Evolutionary conservation across 2,888 invertebrate genomes (phyloP), one percentile per base, ranked within the genome.

Genomic region (Acheta domesticus): DNA sequence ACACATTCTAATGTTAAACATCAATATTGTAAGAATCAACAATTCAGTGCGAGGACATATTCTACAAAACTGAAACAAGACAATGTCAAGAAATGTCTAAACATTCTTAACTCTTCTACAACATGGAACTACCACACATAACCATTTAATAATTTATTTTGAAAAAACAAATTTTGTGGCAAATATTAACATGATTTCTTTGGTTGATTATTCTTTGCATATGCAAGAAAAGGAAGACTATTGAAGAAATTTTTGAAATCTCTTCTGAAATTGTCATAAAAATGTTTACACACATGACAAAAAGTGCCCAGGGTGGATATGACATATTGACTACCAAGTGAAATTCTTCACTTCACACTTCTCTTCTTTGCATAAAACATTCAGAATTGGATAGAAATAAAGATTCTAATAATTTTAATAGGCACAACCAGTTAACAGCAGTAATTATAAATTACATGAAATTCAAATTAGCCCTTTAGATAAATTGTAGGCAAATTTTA

Each of bases 151-250:
- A 36, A 36, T 36, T 36, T 36, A 36, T 36, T 36, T 36, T 36
- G 36, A 36, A 36, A 36, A 36, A 36, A 36, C 36, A 36, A 36
- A 36, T 36, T 36, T 36, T 36, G 36, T 36, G 36, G 36, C 36
- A 36, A 36, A 36, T 36, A 36, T 36, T 36, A 36, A 36, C 36
- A 36, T 36, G 36, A 36, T 36, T 36, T 36, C 36, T 36, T 36
- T 36, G 36, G 36, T 36, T 36, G 36, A 36, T 36, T 36, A 36
- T 36, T 36, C 36, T 36, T 19, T 62, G 62, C 62, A 62, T 62
- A 62, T n/a, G n/a, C 62, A 62, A 62, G 62, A 62, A 62, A 62
- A 62, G 62, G 62, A 62, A 62, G 62, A 62, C 62, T 62, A 62
- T 36, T 36, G 36, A n/a, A 62, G n/a, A 62, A 62, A 62, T n/a